phyloP scores from a whole-genome alignment of 2,888 invertebrate genomes.

The Helicoverpa assulta region DNA sequence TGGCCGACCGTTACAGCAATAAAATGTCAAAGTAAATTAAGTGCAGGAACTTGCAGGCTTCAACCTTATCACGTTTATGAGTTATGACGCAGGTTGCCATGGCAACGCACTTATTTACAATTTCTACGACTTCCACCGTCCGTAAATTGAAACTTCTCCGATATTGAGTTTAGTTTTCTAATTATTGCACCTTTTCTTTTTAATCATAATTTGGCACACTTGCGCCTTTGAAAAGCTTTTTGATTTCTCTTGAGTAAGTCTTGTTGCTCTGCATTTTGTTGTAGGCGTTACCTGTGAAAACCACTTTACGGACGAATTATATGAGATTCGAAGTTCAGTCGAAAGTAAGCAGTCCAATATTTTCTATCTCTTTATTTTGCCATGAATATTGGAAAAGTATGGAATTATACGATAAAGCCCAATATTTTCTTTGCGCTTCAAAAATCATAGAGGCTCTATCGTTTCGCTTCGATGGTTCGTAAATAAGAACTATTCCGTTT shows the following conservation, averaged over 20 bases:
- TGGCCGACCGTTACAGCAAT: not conserved
- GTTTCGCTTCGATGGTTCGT: slow-evolving; percentile 26
- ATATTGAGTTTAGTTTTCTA: slow-evolving; percentile 9
- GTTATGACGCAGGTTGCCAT: slow-evolving; percentile 11
- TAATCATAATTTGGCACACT: not conserved
- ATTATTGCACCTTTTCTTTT: not conserved
- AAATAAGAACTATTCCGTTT: slow-evolving; percentile 38
- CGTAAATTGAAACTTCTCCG: not conserved
- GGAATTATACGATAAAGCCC: slow-evolving; percentile 63
- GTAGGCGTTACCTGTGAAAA: slow-evolving; percentile 38
- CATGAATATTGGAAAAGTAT: slow-evolving; percentile 63
- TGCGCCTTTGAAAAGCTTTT: not conserved
- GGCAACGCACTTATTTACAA: not conserved
- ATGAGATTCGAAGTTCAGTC: slow-evolving; percentile 40
- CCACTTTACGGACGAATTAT: slow-evolving; percentile 31
- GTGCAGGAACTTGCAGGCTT: slow-evolving; percentile 17
- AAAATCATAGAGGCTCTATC: slow-evolving; percentile 41
- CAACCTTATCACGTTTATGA: not conserved
- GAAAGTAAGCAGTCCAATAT: slow-evolving; percentile 33
- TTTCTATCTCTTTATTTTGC: slow-evolving; percentile 40
- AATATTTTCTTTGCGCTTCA: slow-evolving; percentile 64
- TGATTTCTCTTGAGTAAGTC: slow-evolving; percentile 2
- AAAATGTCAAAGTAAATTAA: slow-evolving; percentile 12
- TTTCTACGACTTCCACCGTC: not conserved
- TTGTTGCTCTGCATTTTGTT: slow-evolving; percentile 33